Evolutionary conservation across 2,888 invertebrate genomes (phyloP).

Genomic region (Philereme transversata): DNA sequence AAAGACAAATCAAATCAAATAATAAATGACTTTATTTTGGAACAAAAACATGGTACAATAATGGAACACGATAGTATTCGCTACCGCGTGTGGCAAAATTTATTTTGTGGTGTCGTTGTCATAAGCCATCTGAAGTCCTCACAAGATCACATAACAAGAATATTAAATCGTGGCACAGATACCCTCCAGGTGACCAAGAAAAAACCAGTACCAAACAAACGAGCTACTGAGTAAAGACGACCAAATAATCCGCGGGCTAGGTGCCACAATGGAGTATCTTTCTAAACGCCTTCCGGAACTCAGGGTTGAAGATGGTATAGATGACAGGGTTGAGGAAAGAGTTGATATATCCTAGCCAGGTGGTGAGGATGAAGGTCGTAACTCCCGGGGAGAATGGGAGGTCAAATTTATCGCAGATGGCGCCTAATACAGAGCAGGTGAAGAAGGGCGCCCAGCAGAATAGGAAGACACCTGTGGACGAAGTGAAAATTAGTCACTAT

Average conservation of each 20-base stretch:
- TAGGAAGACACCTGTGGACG: conserved; percentile 94
- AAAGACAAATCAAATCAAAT: no score
- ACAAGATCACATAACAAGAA: no score
- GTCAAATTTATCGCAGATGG: conserved; percentile 94
- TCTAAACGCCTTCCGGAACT: conserved; percentile 99
- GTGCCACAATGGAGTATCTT: conserved; percentile 91
- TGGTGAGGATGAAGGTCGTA: conserved; percentile 95
- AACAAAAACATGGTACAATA: no score
- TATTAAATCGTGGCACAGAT: no score
- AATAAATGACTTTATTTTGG: no score
- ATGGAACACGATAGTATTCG: no score
- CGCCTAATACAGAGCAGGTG: conserved; percentile 98
- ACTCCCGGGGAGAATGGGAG: conserved; percentile 92
- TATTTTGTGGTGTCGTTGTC: no score
- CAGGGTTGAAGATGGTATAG: conserved; percentile 98
- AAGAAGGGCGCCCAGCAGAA: conserved; percentile 99
- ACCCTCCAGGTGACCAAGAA: no score
- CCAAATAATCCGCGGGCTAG: conserved; percentile 77
- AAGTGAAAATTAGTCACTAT: background rate
- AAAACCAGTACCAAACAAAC: no score
- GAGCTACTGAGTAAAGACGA: conserved; percentile 69
- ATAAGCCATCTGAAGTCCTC: no score
- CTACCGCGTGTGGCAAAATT: no score
- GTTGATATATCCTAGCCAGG: conserved; percentile 99
- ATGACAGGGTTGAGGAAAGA: conserved; percentile 97